A percentile compares a stretch with the other conserved stretches of the same genome.
Evolutionary conservation across 92 coral and sea anemone species (phyloP).

Genomic region (Actinernus sp.): DNA sequence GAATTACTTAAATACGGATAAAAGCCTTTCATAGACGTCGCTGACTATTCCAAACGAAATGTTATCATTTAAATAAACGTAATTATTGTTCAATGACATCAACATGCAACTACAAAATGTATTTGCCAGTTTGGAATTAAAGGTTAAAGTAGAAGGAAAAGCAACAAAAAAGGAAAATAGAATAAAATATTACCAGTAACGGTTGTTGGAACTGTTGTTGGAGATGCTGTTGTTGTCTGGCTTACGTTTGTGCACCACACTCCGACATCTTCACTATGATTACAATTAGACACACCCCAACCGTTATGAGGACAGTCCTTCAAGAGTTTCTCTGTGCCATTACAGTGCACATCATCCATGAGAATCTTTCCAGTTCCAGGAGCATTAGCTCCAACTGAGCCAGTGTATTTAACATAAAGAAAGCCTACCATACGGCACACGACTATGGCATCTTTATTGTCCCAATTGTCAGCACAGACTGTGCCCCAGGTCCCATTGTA

Average conservation of each 20-base stretch:
- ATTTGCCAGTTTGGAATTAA: not conserved
- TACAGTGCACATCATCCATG: slow-evolving; percentile 73
- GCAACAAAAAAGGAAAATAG: not conserved
- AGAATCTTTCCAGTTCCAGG: slow-evolving; percentile 40
- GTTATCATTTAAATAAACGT: too few species aligned
- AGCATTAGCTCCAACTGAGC: slow-evolving; percentile 11
- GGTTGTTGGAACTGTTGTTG: not conserved
- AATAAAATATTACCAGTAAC: not conserved
- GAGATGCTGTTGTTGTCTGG: not conserved
- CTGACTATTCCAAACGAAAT: too few species aligned
- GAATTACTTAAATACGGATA: too few species aligned
- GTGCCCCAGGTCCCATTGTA: slow-evolving; percentile 72
- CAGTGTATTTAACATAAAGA: slow-evolving; percentile 3
- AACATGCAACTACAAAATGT: too few species aligned
- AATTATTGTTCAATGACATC: too few species aligned
- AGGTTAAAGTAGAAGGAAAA: not conserved
- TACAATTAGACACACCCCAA: slow-evolving; percentile 48
- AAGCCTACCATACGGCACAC: slow-evolving; percentile 69
- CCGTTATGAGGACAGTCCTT: slow-evolving; percentile 44
- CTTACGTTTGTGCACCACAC: slow-evolving; percentile 26
- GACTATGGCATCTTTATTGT: slow-evolving; percentile 54
- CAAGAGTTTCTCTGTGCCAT: slow-evolving; percentile 55
- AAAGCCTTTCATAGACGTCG: too few species aligned
- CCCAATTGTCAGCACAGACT: slow-evolving; percentile 62
- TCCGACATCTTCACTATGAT: slow-evolving; percentile 70